Conservation (phyloP, 1,140 invertebrate species). For the Capitella teleta region DNA sequence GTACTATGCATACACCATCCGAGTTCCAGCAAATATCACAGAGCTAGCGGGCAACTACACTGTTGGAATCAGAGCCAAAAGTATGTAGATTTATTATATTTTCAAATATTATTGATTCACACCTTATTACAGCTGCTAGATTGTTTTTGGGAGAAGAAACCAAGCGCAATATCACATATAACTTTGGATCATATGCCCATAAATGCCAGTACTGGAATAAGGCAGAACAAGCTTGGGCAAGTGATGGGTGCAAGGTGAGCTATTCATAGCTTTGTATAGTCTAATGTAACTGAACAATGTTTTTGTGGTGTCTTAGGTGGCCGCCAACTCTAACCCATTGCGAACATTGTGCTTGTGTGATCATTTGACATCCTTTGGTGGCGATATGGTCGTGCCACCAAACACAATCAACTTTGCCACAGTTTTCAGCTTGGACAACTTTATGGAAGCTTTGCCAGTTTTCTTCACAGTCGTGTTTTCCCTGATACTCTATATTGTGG, state of each 20-base stretch:
- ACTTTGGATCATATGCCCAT: too few species aligned
- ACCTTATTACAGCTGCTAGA: too few species aligned
- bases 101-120: too few species aligned
- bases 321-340: constrained; percentile 27
- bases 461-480: constrained; percentile 45
- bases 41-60: too few species aligned
- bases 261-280: background rate
- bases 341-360: constrained; percentile 42
- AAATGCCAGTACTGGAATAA: constrained; percentile 39
- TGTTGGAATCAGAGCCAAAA: too few species aligned
- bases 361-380: constrained; percentile 49
- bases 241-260: constrained; percentile 30
- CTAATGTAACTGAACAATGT: background rate
- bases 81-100: too few species aligned
- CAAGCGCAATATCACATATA: too few species aligned
- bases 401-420: constrained; percentile 50
- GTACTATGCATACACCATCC: too few species aligned
- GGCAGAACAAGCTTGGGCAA: constrained; percentile 26
- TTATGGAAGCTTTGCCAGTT: constrained; percentile 39
- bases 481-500: constrained; percentile 40
- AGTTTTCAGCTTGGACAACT: constrained; percentile 43
- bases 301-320: background rate
- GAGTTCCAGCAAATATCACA: too few species aligned
- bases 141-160: too few species aligned
- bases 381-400: constrained; percentile 46